Conservation (phyloP, 2,113 vertebrate genomes). For the Anoura caudifer region DNA sequence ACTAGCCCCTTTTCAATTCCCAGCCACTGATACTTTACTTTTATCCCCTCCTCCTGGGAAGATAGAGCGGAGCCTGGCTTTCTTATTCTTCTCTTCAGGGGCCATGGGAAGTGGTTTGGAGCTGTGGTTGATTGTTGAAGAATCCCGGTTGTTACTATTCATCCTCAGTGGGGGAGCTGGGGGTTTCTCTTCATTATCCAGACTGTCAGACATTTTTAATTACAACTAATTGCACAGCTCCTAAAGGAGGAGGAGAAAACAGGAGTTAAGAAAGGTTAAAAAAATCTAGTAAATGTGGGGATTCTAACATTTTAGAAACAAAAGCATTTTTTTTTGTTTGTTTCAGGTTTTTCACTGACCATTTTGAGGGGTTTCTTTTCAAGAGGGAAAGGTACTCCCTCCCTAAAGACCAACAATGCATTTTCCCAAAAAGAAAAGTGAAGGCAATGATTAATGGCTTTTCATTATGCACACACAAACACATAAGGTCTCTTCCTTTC, state of each 20-base stretch:
- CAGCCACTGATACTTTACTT: conserved; percentile 89
- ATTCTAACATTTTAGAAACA: neutral
- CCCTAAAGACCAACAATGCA: neutral
- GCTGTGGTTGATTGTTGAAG: conserved; percentile 93
- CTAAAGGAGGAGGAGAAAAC: conserved; percentile 77
- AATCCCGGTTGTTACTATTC: conserved; percentile 98
- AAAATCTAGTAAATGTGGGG: neutral
- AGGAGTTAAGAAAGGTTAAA: conserved; percentile 16
- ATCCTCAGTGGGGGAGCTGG: conserved; percentile 99
- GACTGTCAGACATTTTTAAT: conserved; percentile 97
- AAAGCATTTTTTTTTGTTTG: neutral
- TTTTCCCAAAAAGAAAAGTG: neutral
- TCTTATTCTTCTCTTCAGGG: conserved; percentile 99
- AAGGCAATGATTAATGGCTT: neutral
- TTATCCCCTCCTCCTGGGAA: conserved; percentile 98
- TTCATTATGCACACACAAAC: neutral
- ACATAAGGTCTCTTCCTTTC: neutral
- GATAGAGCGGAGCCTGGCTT: conserved; percentile 98
- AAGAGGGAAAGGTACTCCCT: neutral
- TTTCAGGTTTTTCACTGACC: neutral
- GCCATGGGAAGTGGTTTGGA: conserved; percentile 99
- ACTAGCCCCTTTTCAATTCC: conserved; percentile 39
- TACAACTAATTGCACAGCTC: conserved; percentile 89
- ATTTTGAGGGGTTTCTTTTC: neutral
- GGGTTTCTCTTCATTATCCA: conserved; percentile 98